A percentile compares a stretch with the other conserved stretches of the same genome.
Conservation (phyloP, 1,140 invertebrate genomes). For the Atta texana region DNA sequence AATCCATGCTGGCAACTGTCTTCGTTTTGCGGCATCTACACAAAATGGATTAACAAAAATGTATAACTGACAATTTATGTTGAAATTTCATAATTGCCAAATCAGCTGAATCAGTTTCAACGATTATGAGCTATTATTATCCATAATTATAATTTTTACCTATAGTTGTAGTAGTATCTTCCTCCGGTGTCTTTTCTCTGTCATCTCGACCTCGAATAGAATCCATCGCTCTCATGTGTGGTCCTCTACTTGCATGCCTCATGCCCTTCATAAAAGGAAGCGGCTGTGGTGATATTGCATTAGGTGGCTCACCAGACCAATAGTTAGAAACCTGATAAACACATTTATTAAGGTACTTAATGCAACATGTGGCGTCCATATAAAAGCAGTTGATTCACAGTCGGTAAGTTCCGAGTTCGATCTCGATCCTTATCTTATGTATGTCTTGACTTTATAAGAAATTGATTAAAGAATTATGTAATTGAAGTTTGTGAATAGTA, state of each 20-base stretch:
- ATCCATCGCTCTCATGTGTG: constrained; percentile 79
- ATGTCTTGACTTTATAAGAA: not conserved
- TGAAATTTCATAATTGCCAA: constrained; percentile 5
- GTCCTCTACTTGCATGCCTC: constrained; percentile 76
- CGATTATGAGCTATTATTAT: not conserved
- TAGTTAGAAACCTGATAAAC: constrained; percentile 79
- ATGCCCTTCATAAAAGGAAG: constrained; percentile 83
- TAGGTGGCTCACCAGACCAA: constrained; percentile 83
- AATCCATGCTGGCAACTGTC: constrained; percentile 98
- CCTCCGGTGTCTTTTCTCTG: constrained; percentile 84
- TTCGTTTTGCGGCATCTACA: constrained; percentile 95
- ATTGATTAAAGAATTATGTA: not conserved
- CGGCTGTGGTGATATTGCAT: constrained; percentile 75
- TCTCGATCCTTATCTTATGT: not conserved
- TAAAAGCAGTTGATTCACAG: not conserved
- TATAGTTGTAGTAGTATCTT: constrained; percentile 83
- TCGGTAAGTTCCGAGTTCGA: no score
- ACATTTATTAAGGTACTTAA: constrained; percentile 18
- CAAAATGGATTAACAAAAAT: not conserved
- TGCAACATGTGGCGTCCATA: not conserved
- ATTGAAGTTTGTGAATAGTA: not conserved
- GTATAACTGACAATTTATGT: not conserved
- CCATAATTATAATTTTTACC: constrained; percentile 75
- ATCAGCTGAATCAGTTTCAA: not conserved
- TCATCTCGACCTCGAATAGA: constrained; percentile 81